These are phyloP conservation scores for Gephyroberyx darwinii DNA, from an alignment of 2,797 vertebrate species.

Conservation along the genomic window DNA sequence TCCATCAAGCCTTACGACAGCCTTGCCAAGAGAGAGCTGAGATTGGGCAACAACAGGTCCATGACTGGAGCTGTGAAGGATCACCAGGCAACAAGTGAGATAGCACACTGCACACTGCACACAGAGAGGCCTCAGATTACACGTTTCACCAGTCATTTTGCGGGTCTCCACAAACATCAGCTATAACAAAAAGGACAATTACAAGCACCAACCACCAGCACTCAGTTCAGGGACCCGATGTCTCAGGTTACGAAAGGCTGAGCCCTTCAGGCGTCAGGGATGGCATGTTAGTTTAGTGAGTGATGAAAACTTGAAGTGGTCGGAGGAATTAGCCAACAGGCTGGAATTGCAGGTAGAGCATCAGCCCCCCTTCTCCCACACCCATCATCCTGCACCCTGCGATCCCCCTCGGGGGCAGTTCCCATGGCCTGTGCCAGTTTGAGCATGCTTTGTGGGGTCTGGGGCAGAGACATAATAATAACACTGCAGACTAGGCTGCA, in stretches of 20 bases:
- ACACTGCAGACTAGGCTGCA: constrained; percentile 59
- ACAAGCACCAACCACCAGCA: constrained; percentile 44
- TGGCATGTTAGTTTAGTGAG: constrained; percentile 65
- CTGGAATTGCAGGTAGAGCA: constrained; percentile 70
- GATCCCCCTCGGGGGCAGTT: constrained; percentile 82
- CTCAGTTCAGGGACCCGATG: constrained; percentile 15
- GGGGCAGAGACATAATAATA: constrained; percentile 55
- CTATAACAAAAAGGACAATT: constrained; percentile 68
- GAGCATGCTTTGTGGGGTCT: constrained; percentile 70
- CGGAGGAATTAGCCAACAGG: constrained; percentile 82
- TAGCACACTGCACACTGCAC: constrained; percentile 42
- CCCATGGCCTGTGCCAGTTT: constrained; percentile 80
- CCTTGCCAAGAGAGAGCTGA: constrained; percentile 19
- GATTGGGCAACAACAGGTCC: constrained; percentile 39
- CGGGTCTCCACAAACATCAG: constrained; percentile 53
- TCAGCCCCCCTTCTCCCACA: constrained; percentile 60
- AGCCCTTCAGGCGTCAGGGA: constrained; percentile 66
- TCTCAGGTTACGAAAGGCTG: constrained; percentile 63
- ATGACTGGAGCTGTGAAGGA: constrained; percentile 26
- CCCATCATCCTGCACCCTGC: constrained; percentile 74
- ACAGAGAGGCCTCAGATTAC: constrained; percentile 54
- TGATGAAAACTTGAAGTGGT: constrained; percentile 81
- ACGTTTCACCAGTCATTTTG: constrained; percentile 55
- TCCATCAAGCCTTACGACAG: constrained; percentile 22
- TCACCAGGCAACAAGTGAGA: constrained; percentile 52